Base-by-base conservation (phyloP, 2,888 invertebrate genomes). In the Mythimna loreyi region DNA sequence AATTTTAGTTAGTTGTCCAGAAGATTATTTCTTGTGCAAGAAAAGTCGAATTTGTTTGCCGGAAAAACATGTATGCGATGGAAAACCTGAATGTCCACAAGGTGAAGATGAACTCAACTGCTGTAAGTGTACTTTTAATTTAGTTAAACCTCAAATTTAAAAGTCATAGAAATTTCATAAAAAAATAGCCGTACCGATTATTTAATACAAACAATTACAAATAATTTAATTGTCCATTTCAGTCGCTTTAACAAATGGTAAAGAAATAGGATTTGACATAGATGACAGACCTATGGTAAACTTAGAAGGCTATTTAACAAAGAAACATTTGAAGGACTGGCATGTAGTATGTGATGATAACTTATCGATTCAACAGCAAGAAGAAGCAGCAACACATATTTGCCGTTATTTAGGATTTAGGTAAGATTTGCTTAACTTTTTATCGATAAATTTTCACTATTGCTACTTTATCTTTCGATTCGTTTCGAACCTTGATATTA, bases 41-140 rank as follows among this genome's bases (percentile, higher is more conserved):
- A 88, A 93, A 62, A 97, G 97, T 86, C 96, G 96, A 86, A 92
- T 90, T 40, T 98, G 98, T 85, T 91, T 98, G 67, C 93, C 97
- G 1, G 85, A 91, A 13, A 87, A 92, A 50, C 94, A 96, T 76
- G 96, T 96, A 23, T 98, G 98, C 86, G 97, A 98, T 90, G 96
- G 96, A 36, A 90, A 87, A 55, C 82, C 92, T 1, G 97, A 98
- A 80, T 98, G 98, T 87, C 93, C 93, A 23, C 91, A 96, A 78
- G 96, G 96, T 33, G 98, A 98, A 92, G 98, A 98, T 87, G 98
- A 98, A 95, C 87, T 96, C 61, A 97, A 98, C 88, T 98, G 98
- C 88, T 97, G 98, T 98, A 92, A 97, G 97, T 92, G 47, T 57
- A 9, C 0, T 53, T 47, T 25, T 16, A 50, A 19, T 7, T 13